Evolutionary conservation across 37 sponge, comb jelly and placozoan genomes (phyloP), one percentile per base, ranked within the genome.

Genomic region (Oopsacas minuta): DNA sequence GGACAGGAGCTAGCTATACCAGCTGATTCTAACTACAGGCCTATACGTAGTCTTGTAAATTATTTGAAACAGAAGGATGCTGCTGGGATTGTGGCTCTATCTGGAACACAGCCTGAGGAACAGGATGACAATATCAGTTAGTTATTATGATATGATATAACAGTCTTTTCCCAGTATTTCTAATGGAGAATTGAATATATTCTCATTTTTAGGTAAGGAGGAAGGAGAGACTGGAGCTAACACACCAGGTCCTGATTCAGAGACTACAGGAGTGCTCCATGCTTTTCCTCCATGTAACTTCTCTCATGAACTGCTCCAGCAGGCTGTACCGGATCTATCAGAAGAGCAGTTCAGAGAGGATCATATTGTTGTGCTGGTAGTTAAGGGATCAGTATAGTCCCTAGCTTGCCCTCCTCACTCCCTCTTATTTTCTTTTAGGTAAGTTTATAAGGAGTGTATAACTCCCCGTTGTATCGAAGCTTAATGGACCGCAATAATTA

Each of bases 211-310:
- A 61, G 75, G 75, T 34, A 61, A 61, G 30, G 75, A 61, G 30
- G 75, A 61, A 34, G 75, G 75, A 61, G 75, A 61, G 75, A 61
- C 75, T 3, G 75, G 75, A 3, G 75, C 75, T 3, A 61, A 20
- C 75, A 25, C 17, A 5, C 75, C 75, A 34, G 75, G 32, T 5
- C 82, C 52, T 38, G 52, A 81, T 28, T 85, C 88, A 36, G 89
- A 89, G 36, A 87, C 89, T 69, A 86, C 86, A 39, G 97, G 97
- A 12, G 94, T 96, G 1, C 83, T 97, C 37, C 94, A 97, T 82
- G 93, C 92, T 23, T 97, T 97, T 82, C 94, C 97, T 1, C 97
- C 97, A 0, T 97, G 97, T 85, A 88, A 88, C 20, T 97, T 97
- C 82, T 89, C 94, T 0, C 94, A 92, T 53, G 39, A 38, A 1